Conservation (phyloP, 1,140 invertebrate genomes). For the Heliothis virescens region DNA sequence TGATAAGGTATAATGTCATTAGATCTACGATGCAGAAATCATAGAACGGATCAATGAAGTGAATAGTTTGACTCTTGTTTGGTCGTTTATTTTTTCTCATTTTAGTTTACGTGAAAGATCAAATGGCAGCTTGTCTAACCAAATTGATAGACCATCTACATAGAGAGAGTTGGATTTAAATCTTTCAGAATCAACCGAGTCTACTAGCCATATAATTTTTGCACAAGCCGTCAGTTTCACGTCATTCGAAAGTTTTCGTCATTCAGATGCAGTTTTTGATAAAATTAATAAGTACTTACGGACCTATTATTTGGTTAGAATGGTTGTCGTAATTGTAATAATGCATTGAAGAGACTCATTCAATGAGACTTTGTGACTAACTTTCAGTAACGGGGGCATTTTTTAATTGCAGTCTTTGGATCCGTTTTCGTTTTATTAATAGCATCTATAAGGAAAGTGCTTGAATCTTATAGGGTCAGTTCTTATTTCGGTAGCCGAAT, state of each 20-base stretch:
- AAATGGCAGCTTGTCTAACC: neutral
- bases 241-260: conserved; percentile 40
- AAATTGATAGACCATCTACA: neutral
- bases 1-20: too few relatives aligned
- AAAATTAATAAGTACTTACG: conserved; percentile 35
- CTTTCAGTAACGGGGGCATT: neutral
- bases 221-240: conserved; percentile 5
- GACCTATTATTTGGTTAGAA: conserved; percentile 34
- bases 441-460: neutral
- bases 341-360: neutral
- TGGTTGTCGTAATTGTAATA: conserved; percentile 1
- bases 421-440: neutral
- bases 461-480: neutral
- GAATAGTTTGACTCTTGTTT: neutral
- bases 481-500: neutral
- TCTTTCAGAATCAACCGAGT: conserved; percentile 4
- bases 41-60: neutral
- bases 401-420: neutral
- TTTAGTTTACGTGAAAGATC: neutral
- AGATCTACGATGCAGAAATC: neutral
- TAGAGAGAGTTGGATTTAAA: conserved; percentile 10
- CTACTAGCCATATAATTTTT: conserved; percentile 2
- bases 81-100: neutral
- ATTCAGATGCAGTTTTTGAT: conserved; percentile 42
- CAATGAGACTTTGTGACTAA: neutral